Percentiles rank a stretch among this genome's conserved stretches.
phyloP scores from a whole-genome alignment of 2,113 vertebrate species.

The Panurus biarmicus region DNA sequence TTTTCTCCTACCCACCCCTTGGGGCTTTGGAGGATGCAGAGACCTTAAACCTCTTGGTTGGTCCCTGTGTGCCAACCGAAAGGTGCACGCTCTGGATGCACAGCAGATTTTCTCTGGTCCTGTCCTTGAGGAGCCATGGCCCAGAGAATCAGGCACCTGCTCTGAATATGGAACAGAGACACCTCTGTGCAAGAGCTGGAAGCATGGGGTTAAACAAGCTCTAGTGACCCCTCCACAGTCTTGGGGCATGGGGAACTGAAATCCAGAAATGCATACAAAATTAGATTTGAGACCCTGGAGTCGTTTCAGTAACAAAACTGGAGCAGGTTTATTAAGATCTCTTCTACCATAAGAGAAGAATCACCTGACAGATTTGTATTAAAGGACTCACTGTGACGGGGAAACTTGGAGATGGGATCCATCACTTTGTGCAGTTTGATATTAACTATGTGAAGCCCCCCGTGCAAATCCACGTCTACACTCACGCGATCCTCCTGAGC shows the following conservation, averaged over 20 bases:
- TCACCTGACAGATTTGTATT: not conserved
- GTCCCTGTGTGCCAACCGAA: not conserved
- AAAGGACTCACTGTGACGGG: constrained; percentile 59
- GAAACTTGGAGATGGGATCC: not conserved
- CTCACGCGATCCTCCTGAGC: not conserved
- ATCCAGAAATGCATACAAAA: not conserved
- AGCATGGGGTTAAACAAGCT: not conserved
- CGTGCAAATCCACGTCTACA: not conserved
- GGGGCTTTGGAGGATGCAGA: not conserved
- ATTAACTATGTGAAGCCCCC: constrained; percentile 31
- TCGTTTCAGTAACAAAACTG: not conserved
- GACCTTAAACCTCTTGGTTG: not conserved
- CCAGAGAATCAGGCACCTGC: fast-evolving
- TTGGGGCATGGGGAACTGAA: not conserved
- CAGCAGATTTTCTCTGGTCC: not conserved
- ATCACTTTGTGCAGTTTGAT: constrained; percentile 44
- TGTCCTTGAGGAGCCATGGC: not conserved
- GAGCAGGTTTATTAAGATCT: not conserved
- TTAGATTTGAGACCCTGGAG: not conserved
- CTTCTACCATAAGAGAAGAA: not conserved
- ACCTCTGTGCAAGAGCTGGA: not conserved
- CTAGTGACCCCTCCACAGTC: not conserved
- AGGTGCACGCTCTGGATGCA: not conserved
- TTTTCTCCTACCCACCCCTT: not conserved
- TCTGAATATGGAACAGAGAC: not conserved